Conservation (phyloP, 2,888 invertebrate genomes). For the Drosophila recens region DNA sequence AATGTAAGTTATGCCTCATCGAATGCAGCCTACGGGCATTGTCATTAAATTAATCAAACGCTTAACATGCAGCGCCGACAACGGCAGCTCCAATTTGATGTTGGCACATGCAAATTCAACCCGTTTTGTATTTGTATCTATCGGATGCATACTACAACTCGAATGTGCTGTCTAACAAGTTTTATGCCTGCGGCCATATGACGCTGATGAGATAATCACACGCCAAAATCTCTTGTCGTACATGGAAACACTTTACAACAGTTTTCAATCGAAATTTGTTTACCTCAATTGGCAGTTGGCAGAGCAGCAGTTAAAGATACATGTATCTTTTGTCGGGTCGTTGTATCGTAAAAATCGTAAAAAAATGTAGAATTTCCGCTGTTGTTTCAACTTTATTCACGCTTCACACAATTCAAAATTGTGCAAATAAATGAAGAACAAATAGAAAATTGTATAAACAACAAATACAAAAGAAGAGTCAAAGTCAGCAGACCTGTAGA, state of each 20-base stretch:
- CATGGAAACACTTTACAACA: conserved; percentile 63
- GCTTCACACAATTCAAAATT: conserved; percentile 35
- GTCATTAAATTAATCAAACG: conserved; percentile 79
- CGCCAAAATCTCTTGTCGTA: conserved; percentile 68
- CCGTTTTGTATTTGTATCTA: conserved; percentile 42
- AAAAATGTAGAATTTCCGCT: conserved; percentile 38
- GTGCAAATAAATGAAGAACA: conserved; percentile 21
- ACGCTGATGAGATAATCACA: conserved; percentile 75
- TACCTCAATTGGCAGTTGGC: conserved; percentile 10
- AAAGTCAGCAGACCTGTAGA: background rate
- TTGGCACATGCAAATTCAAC: conserved; percentile 75
- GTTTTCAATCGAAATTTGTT: conserved; percentile 15
- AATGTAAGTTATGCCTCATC: conserved; percentile 42
- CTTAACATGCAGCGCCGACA: conserved; percentile 63
- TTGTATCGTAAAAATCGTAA: conserved; percentile 6
- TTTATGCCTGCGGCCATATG: conserved; percentile 48
- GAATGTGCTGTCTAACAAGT: conserved; percentile 46
- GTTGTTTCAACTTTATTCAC: conserved; percentile 23
- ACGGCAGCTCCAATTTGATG: conserved; percentile 68
- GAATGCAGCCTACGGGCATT: conserved; percentile 66
- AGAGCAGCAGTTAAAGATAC: conserved; percentile 15
- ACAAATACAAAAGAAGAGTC: background rate
- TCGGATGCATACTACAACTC: conserved; percentile 32
- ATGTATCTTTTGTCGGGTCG: conserved; percentile 16
- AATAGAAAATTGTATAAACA: conserved; percentile 3